Evolutionary conservation across 2,888 invertebrate genomes (phyloP).

Genomic region (Drosophila ustulata): DNA sequence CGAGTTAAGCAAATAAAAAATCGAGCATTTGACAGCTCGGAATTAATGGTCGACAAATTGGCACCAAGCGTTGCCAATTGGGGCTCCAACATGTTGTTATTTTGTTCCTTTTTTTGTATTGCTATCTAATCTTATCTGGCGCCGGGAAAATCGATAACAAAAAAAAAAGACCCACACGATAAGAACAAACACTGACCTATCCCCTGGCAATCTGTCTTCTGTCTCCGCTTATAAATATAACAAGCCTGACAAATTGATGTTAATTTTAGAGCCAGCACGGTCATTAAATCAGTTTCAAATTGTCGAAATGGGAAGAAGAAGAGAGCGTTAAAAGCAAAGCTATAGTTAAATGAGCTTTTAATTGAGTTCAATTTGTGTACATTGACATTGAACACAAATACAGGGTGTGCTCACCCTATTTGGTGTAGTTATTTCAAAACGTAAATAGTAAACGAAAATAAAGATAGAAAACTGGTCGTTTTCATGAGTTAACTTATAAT

Average conservation of each 20-base stretch:
- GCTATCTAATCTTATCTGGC: conserved; percentile 48
- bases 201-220: conserved; percentile 18
- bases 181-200: conserved; percentile 48
- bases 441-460: too few species aligned
- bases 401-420: conserved; percentile 10
- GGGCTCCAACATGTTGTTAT: conserved; percentile 9
- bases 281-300: conserved; percentile 24
- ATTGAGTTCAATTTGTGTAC: conserved; percentile 37
- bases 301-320: conserved; percentile 22
- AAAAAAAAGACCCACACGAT: background rate
- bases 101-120: conserved; percentile 5
- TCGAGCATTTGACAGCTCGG: conserved; percentile 33
- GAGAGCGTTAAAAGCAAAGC: conserved; percentile 14
- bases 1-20: conserved; percentile 16
- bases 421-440: too few species aligned
- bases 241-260: conserved; percentile 28
- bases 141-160: conserved; percentile 41
- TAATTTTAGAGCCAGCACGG: conserved; percentile 38
- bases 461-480: too few species aligned
- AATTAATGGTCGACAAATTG: conserved; percentile 45
- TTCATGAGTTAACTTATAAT: too few species aligned
- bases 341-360: conserved; percentile 46
- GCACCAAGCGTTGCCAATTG: conserved; percentile 29
- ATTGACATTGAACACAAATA: conserved; percentile 9
- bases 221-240: conserved; percentile 26